These are phyloP conservation scores for Centropus unirufus DNA, from an alignment of 2,113 vertebrate genomes.

Conservation along the genomic window DNA sequence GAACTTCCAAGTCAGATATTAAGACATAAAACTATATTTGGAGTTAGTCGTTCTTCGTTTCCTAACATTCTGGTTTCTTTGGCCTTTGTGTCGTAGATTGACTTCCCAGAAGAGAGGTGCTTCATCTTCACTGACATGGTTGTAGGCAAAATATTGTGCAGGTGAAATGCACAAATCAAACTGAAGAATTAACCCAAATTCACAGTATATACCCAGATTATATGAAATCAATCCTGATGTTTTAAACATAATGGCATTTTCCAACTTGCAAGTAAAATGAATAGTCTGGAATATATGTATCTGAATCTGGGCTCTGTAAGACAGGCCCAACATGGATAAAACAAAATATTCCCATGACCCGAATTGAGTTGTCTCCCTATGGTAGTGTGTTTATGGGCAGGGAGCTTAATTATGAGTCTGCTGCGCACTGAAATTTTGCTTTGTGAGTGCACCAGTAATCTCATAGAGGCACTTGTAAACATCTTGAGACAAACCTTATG, in stretches of 20 bases:
- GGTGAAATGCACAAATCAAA: not conserved
- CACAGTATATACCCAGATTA: not conserved
- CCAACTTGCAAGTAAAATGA: not conserved
- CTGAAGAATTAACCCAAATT: not conserved
- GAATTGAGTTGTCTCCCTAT: constrained; percentile 1
- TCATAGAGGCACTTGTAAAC: not conserved
- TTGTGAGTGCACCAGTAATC: not conserved
- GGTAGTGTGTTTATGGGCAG: not conserved
- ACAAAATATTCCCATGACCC: not conserved
- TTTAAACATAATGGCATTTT: not conserved
- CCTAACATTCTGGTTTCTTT: not conserved
- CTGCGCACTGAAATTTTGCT: not conserved
- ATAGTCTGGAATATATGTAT: not conserved
- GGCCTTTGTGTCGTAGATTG: not conserved
- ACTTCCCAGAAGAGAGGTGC: not conserved
- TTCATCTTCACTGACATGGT: not conserved
- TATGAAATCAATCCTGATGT: not conserved
- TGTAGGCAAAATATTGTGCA: not conserved
- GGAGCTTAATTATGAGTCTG: not conserved
- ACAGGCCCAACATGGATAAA: not conserved
- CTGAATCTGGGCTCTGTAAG: not conserved
- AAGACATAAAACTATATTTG: not conserved
- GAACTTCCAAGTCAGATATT: not conserved
- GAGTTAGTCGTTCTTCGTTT: not conserved
- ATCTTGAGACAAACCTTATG: not conserved